Conservation (phyloP, 2,113 vertebrate species). For the Anthoscopus minutus region DNA sequence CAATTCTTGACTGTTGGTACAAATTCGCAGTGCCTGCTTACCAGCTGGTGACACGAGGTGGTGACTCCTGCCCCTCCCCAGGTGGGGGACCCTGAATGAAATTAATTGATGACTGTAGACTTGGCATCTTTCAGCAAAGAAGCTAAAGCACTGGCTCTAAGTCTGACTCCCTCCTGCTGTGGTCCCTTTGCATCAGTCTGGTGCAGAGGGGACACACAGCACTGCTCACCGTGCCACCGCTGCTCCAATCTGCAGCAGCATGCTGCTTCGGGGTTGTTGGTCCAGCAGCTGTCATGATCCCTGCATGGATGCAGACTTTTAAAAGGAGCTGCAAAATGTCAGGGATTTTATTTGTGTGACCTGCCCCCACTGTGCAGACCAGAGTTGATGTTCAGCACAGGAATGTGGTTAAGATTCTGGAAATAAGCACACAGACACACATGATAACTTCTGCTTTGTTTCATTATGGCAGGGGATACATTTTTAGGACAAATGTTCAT, state of each 20-base stretch:
- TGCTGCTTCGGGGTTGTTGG: neutral
- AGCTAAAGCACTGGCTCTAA: neutral
- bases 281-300: neutral
- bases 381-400: neutral
- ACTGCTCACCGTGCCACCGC: neutral
- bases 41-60: neutral
- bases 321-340: neutral
- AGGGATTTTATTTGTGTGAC: neutral
- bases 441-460: neutral
- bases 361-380: neutral
- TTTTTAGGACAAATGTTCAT: neutral
- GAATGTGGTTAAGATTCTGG: neutral
- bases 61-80: neutral
- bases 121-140: neutral
- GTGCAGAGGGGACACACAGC: rapidly evolving
- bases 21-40: neutral
- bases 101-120: neutral
- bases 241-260: neutral
- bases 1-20: neutral
- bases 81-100: neutral
- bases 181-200: neutral
- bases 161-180: neutral
- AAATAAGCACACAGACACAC: neutral
- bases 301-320: neutral
- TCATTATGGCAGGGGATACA: neutral